A percentile compares a stretch with the other conserved stretches of the same genome.
Evolutionary conservation across 2,113 vertebrate genomes (phyloP).

Genomic region (Desmodus rotundus): DNA sequence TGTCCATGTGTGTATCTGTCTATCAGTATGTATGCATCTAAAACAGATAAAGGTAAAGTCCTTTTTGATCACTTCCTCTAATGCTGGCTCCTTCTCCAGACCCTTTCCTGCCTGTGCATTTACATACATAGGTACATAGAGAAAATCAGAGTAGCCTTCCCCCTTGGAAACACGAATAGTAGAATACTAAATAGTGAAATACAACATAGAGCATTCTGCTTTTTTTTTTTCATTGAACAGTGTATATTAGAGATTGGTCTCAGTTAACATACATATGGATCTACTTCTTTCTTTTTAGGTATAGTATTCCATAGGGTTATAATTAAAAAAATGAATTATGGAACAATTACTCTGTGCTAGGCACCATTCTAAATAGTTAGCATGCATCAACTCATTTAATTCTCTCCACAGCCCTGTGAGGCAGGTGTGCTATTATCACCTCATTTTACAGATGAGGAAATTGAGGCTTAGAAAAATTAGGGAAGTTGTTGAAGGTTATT

Average conservation of each 20-base stretch:
- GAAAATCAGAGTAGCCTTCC: not conserved
- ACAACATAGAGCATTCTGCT: too few relatives aligned
- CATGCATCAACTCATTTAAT: not conserved
- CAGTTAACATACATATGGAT: not conserved
- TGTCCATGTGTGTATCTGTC: not conserved
- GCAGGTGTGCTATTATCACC: not conserved
- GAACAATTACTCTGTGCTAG: not conserved
- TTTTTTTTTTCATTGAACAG: not conserved
- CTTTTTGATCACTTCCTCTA: not conserved
- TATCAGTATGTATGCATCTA: not conserved
- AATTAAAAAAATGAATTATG: not conserved
- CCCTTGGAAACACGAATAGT: not conserved
- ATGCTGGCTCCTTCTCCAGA: not conserved
- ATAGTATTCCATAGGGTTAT: not conserved
- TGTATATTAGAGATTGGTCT: not conserved
- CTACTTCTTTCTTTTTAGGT: not conserved
- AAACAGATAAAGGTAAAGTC: not conserved
- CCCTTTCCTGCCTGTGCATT: not conserved
- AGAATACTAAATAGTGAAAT: not conserved
- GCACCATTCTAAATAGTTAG: not conserved
- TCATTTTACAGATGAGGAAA: not conserved
- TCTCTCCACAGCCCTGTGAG: not conserved
- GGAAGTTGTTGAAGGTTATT: not conserved
- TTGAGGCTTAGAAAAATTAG: not conserved
- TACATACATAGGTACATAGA: not conserved